Evolutionary conservation across 30 jellyfish, hydroid and myxozoan genomes (phyloP).

Genomic region (Cassiopea andromeda): DNA sequence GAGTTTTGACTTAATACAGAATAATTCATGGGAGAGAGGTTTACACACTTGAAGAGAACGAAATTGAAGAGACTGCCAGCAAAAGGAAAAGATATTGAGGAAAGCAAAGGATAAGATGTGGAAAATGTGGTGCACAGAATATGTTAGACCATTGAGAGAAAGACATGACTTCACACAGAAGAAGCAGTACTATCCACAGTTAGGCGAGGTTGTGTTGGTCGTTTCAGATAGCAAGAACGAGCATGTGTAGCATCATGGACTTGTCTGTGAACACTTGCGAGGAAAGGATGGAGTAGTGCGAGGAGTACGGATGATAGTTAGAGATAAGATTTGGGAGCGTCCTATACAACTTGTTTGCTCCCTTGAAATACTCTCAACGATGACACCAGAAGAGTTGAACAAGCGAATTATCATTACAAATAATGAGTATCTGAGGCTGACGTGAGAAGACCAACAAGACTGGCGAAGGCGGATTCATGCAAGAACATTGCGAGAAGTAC

Average conservation of each 20-base stretch:
- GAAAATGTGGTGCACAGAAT: conserved; percentile 56
- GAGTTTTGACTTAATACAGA: conserved; percentile 47
- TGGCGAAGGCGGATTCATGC: conserved; percentile 4
- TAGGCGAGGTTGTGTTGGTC: conserved; percentile 58
- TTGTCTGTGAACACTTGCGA: conserved; percentile 56
- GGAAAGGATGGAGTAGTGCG: conserved; percentile 63
- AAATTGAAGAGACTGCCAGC: conserved; percentile 20
- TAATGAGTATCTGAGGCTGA: conserved; percentile 38
- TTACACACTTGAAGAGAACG: conserved; percentile 24
- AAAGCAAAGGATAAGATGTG: conserved; percentile 53
- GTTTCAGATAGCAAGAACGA: conserved; percentile 53
- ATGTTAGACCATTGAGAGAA: conserved; percentile 53
- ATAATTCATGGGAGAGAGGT: conserved; percentile 57
- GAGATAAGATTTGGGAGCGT: conserved; percentile 56
- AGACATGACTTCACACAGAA: conserved; percentile 58
- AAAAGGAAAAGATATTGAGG: conserved; percentile 37
- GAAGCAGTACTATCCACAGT: conserved; percentile 45
- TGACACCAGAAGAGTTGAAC: conserved; percentile 43
- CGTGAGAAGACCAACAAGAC: conserved; percentile 39
- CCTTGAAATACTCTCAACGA: conserved; percentile 30
- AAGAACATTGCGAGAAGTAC: conserved; percentile 26
- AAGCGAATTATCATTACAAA: conserved; percentile 31
- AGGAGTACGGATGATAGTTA: conserved; percentile 66
- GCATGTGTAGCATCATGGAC: conserved; percentile 65
- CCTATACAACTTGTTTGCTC: conserved; percentile 58